Percentiles rank a stretch among this genome's conserved stretches.
These are phyloP conservation scores for Heliconius cydno DNA, from an alignment of 2,888 invertebrate species.

Conservation along the genomic window DNA sequence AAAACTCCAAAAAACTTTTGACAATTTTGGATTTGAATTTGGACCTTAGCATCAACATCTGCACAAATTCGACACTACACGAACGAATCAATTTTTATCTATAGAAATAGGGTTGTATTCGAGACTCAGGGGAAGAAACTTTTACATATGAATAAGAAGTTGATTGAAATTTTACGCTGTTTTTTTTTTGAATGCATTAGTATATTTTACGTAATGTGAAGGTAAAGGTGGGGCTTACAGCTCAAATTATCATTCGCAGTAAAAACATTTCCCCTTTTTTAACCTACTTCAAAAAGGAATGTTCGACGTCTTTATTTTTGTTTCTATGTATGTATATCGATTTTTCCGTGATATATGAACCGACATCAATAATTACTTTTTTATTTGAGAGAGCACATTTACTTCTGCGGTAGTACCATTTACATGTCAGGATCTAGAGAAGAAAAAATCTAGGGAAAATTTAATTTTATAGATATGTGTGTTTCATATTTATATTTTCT, in stretches of 20 bases:
- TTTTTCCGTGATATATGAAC: too few species aligned
- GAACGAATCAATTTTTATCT: conserved; percentile 10
- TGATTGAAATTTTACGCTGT: conserved; percentile 68
- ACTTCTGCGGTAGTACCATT: too few species aligned
- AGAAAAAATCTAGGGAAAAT: too few species aligned
- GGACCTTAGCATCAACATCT: not conserved
- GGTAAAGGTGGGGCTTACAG: conserved; percentile 23
- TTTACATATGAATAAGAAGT: conserved; percentile 78
- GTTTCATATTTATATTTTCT: too few species aligned
- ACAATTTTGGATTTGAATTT: not conserved
- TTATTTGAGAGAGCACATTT: too few species aligned
- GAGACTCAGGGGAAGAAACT: conserved; percentile 54
- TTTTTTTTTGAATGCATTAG: conserved; percentile 74
- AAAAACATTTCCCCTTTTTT: not conserved
- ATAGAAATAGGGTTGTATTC: conserved; percentile 26
- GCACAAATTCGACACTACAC: not conserved
- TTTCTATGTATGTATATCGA: not conserved
- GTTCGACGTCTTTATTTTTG: not conserved
- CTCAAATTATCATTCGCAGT: conserved; percentile 18
- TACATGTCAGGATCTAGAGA: too few species aligned
- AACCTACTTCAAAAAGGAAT: not conserved
- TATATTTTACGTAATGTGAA: conserved; percentile 45
- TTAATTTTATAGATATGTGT: too few species aligned
- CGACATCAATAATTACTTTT: too few species aligned
- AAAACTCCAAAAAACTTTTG: not conserved